These are phyloP conservation scores for Anabas testudineus DNA, from an alignment of 2,797 vertebrate species.

Conservation along the genomic window DNA sequence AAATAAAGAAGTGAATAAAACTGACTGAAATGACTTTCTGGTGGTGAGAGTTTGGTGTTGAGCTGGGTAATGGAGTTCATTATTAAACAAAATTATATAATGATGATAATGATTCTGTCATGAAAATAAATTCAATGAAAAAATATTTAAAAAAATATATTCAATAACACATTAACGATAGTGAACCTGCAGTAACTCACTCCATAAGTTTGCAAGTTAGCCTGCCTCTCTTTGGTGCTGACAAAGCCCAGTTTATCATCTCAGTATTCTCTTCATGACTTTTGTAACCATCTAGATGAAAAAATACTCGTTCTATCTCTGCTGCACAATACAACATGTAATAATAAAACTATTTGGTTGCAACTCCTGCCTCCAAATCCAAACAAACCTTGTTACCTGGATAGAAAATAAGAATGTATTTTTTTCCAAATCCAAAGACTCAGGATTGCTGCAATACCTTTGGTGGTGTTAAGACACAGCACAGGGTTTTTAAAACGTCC, in stretches of 20 bases:
- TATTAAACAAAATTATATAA: conserved; percentile 5
- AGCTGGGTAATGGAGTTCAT: not conserved
- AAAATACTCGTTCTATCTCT: too few relatives aligned
- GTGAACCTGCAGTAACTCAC: too few relatives aligned
- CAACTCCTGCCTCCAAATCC: not conserved
- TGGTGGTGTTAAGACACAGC: not conserved
- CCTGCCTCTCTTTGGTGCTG: too few relatives aligned
- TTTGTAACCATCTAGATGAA: too few relatives aligned
- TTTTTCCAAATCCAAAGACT: not conserved
- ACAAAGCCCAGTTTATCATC: too few relatives aligned
- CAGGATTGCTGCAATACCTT: not conserved
- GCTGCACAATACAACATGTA: too few relatives aligned
- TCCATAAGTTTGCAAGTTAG: too few relatives aligned
- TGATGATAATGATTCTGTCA: too few relatives aligned
- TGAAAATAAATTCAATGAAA: too few relatives aligned
- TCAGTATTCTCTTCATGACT: too few relatives aligned
- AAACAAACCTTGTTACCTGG: not conserved
- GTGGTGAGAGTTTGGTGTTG: conserved; percentile 28
- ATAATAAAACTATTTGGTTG: too few relatives aligned
- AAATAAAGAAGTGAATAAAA: conserved; percentile 36
- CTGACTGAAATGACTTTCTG: conserved; percentile 21
- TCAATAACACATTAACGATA: not conserved
- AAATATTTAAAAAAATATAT: not conserved
- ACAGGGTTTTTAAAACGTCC: too few relatives aligned
- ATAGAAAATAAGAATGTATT: not conserved